Conservation (phyloP, 2,113 vertebrate genomes). For the Malurus cyaneus region DNA sequence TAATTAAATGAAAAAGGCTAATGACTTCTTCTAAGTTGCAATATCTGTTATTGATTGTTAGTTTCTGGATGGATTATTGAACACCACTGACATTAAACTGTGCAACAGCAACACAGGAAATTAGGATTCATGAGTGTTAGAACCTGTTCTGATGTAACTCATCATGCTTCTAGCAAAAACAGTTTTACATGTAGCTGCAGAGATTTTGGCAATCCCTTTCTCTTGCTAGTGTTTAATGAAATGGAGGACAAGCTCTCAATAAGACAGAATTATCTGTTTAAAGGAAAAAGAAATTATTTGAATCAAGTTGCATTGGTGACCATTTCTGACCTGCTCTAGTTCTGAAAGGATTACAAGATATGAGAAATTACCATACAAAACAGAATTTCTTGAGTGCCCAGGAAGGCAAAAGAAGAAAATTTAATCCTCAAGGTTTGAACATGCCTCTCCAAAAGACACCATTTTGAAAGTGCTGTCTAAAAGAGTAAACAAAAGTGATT, state of each 20-base stretch:
- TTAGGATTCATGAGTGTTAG: neutral
- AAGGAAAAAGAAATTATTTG: neutral
- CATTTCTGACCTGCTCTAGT: neutral
- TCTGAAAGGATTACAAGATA: neutral
- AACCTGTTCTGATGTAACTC: neutral
- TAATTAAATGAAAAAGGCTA: neutral
- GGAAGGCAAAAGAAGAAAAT: neutral
- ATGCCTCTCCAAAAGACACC: neutral
- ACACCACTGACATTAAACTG: neutral
- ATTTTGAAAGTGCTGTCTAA: neutral
- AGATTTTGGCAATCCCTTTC: neutral
- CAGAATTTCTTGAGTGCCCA: neutral
- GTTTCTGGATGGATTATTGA: neutral
- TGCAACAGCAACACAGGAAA: neutral
- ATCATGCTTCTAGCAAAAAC: neutral
- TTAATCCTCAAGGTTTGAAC: neutral
- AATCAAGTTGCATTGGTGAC: neutral
- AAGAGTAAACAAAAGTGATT: neutral
- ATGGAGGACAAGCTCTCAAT: neutral
- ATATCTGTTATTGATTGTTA: neutral
- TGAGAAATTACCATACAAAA: neutral
- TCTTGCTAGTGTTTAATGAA: neutral
- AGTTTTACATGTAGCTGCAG: neutral
- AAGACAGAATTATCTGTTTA: neutral
- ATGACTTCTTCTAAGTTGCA: neutral